Conservation (phyloP, 1,140 invertebrate species). For the Drosophila leontia region DNA sequence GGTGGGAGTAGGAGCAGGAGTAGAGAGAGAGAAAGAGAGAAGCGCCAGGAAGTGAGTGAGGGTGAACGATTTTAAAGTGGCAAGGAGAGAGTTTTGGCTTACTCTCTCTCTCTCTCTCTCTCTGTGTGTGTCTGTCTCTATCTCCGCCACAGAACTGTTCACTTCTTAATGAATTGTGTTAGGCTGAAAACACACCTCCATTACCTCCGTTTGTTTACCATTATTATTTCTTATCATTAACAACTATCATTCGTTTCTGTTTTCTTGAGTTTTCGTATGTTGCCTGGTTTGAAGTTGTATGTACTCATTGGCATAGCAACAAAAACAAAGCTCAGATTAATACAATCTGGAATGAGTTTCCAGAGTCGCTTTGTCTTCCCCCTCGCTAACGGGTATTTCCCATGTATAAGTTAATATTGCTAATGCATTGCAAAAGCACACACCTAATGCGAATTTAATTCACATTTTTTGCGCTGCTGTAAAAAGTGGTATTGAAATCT, state of each 20-base stretch:
- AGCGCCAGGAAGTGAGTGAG: not conserved
- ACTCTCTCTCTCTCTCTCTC: not conserved
- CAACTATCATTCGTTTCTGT: not conserved
- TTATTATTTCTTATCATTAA: slow-evolving; percentile 11
- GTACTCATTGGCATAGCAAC: slow-evolving; percentile 3
- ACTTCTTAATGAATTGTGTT: slow-evolving; percentile 47
- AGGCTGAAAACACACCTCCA: slow-evolving; percentile 35
- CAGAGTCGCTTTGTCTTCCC: not conserved
- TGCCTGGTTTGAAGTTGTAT: slow-evolving; percentile 6
- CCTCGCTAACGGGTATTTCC: slow-evolving; percentile 4
- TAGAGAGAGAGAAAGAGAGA: not conserved
- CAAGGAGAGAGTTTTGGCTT: not conserved
- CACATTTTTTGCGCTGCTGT: too few relatives aligned
- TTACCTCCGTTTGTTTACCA: slow-evolving; percentile 32
- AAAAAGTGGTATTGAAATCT: not conserved
- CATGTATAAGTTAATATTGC: slow-evolving; percentile 5
- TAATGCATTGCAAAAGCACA: not conserved
- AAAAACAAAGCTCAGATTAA: slow-evolving; percentile 23
- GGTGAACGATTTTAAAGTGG: not conserved
- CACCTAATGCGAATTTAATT: slow-evolving; percentile 1
- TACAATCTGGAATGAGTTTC: slow-evolving; percentile 12
- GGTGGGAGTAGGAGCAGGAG: not conserved
- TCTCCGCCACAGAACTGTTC: slow-evolving; percentile 12
- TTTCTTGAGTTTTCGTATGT: slow-evolving; percentile 3
- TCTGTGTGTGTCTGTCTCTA: not conserved